These are phyloP conservation scores for Nymphalis polychloros DNA, from an alignment of 2,888 invertebrate genomes.

Conservation along the genomic window DNA sequence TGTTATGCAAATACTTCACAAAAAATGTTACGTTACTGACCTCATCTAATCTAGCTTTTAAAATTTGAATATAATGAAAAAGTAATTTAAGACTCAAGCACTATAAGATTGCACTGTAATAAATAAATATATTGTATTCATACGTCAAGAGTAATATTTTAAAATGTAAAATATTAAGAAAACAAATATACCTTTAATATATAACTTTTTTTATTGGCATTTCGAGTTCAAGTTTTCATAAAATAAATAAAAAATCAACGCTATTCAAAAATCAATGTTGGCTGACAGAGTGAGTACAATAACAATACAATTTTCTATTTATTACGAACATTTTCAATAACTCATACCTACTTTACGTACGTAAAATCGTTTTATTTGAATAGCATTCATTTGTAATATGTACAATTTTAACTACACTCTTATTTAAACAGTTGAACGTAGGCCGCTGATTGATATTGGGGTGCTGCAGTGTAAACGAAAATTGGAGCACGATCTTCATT, in stretches of 20 bases:
- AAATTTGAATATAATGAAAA: neutral
- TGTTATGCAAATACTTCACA: slow-evolving; percentile 28
- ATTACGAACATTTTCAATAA: no score
- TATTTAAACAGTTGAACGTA: slow-evolving; percentile 59
- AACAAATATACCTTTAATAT: neutral
- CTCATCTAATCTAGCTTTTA: neutral
- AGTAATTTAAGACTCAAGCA: neutral
- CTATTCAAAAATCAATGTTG: slow-evolving; percentile 11
- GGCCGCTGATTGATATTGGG: slow-evolving; percentile 61
- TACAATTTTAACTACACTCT: slow-evolving; percentile 13
- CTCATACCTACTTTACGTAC: no score
- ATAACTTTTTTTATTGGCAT: slow-evolving; percentile 18
- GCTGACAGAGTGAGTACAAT: no score
- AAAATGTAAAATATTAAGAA: neutral
- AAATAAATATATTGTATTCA: no score
- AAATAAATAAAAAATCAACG: slow-evolving; percentile 18
- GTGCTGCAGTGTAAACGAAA: slow-evolving; percentile 80
- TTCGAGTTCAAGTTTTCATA: slow-evolving; percentile 6
- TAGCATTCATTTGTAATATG: slow-evolving; percentile 22
- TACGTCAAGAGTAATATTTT: neutral
- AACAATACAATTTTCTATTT: no score
- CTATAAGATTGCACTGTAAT: no score
- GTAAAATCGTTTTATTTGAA: slow-evolving; percentile 18
- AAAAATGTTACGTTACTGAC: slow-evolving; percentile 6
- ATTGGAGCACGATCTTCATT: slow-evolving; percentile 84